Conservation (phyloP, 2,113 vertebrate genomes). For the Cygnus buccinator region DNA sequence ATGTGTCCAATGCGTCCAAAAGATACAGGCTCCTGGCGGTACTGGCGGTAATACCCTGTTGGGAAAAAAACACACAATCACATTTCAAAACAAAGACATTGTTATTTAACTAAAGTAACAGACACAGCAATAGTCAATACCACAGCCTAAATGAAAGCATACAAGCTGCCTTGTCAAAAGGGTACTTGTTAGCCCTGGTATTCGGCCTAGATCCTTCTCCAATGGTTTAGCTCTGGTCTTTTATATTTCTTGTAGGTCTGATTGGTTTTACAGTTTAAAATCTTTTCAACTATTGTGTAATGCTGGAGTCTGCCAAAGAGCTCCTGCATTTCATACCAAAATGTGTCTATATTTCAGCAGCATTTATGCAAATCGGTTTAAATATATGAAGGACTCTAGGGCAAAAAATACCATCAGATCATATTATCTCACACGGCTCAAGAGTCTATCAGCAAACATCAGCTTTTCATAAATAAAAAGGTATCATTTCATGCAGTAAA, state of each 20-base stretch:
- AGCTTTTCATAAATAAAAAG: background rate
- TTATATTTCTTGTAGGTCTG: background rate
- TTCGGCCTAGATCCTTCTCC: background rate
- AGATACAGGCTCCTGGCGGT: constrained; percentile 92
- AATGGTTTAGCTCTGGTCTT: background rate
- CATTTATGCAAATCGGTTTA: constrained; percentile 13
- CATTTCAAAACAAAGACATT: background rate
- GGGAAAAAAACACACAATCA: background rate
- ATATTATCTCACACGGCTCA: background rate
- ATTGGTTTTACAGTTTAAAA: background rate
- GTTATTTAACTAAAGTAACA: background rate
- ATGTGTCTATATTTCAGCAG: background rate
- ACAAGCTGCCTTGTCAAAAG: background rate
- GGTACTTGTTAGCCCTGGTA: background rate
- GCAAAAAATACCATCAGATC: constrained; percentile 34
- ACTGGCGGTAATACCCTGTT: constrained; percentile 91
- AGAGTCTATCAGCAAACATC: background rate
- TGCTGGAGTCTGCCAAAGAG: background rate
- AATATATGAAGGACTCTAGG: background rate
- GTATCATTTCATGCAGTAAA: constrained; percentile 9
- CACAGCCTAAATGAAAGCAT: background rate
- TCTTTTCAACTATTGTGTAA: background rate
- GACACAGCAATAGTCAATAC: background rate
- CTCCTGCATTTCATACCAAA: constrained; percentile 11
- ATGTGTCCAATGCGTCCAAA: constrained; percentile 91